Evolutionary conservation across 1,140 invertebrate genomes (phyloP), one percentile per base, ranked within the genome.

Genomic region (Centruroides sculpturatus): DNA sequence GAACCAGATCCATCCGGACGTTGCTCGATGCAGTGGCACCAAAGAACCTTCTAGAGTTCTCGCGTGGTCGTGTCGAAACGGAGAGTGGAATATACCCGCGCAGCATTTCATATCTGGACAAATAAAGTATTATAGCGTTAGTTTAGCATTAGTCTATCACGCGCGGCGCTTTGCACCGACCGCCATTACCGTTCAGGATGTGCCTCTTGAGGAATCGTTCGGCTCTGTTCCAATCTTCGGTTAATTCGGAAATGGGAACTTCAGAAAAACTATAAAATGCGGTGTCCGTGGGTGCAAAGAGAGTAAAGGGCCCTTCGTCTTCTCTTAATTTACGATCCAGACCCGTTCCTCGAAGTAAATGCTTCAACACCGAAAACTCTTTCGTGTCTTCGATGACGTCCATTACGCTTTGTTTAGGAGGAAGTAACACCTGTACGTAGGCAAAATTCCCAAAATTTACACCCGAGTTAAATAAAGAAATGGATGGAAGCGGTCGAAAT

Each of bases 221-320:
- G 23, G 77, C 75, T 49, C 74, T 70, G 4, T 74, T 71, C 35
- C 71, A 70, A 63, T 79, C 72, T 52, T 75, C 70, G 46, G 72
- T 55, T 5, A 80, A 52, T 34, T 68, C 66, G 46, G 74, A 69
- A 35, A 78, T 62, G 50, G 76, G 70, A 36, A 75, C 74, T 56
- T 69, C 69, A 1, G 68, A 69, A 9, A 79, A 63, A 56, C 75
- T 75, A 13, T 69, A 66, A 62, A 79, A 73, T 51, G 76, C 77
- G 9, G 70, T 72, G 57, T 80, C 73, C 7, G 70, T 79, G 7
- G 79, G 77, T 4, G 79, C 80, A 60, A 81, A 74, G 3, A 81
- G 56, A 4, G 80, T 81, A 12, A 74, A 66, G 41, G 77, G 73
- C 23, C 73, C 75, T 4, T 73, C 71, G n/a, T 66, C 63, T 35